A percentile compares a stretch with the other conserved stretches of the same genome.
These are phyloP conservation scores for Galerucella nymphaeae DNA, from an alignment of 2,888 invertebrate species.

Conservation along the genomic window DNA sequence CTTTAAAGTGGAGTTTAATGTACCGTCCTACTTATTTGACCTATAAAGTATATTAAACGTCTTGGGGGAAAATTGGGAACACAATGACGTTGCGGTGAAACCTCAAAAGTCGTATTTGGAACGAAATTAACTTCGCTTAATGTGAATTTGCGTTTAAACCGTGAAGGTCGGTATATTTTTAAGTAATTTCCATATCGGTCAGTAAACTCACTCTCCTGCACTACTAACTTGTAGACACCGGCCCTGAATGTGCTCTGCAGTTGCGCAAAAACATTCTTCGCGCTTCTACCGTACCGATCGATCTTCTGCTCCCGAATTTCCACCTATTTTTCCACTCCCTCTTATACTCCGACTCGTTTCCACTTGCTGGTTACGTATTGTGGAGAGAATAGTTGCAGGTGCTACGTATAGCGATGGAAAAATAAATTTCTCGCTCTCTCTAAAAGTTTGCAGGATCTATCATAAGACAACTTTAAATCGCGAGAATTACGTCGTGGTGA, in stretches of 20 bases:
- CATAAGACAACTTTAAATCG: slow-evolving; percentile 15
- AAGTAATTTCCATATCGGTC: not conserved
- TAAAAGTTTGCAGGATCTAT: slow-evolving; percentile 28
- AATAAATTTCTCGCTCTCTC: not conserved
- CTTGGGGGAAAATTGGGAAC: not conserved
- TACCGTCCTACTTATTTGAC: slow-evolving; percentile 7
- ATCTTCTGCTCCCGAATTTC: slow-evolving; percentile 44
- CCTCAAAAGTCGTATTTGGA: slow-evolving; percentile 1
- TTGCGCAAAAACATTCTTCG: slow-evolving; percentile 50
- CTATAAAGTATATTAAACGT: not conserved
- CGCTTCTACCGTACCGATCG: slow-evolving; percentile 45
- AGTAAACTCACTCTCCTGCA: not conserved
- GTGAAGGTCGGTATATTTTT: not conserved
- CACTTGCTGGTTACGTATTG: not conserved
- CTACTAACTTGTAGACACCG: slow-evolving; percentile 10
- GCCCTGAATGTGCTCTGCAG: slow-evolving; percentile 30
- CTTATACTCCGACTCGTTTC: slow-evolving; percentile 18
- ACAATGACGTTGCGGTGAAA: slow-evolving; percentile 5
- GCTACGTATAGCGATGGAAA: slow-evolving; percentile 12
- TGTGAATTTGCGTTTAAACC: no score
- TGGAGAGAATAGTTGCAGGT: slow-evolving; percentile 6
- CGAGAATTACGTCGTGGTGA: slow-evolving; percentile 22
- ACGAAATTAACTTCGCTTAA: not conserved
- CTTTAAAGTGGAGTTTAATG: not conserved
- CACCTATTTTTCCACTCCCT: slow-evolving; percentile 40